Percentiles rank a stretch among this genome's conserved stretches.
phyloP scores from a whole-genome alignment of 2,113 vertebrate genomes.

The Phalacrocorax aristotelis region DNA sequence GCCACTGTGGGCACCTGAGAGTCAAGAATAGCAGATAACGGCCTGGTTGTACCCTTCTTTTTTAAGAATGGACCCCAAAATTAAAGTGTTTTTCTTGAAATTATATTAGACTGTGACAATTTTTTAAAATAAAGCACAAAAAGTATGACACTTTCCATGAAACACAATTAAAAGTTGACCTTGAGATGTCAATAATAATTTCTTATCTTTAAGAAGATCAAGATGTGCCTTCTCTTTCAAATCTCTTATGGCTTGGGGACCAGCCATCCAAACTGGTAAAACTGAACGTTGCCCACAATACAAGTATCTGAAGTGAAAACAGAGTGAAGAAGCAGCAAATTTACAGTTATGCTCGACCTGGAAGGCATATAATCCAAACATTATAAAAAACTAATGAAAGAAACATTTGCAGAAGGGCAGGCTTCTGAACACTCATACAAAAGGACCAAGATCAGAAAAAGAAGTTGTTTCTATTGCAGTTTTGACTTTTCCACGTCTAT shows the following conservation, averaged over 20 bases:
- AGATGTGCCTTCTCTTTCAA: background rate
- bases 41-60: background rate
- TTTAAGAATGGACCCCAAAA: background rate
- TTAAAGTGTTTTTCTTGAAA: background rate
- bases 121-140: background rate
- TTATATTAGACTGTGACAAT: background rate
- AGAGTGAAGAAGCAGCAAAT: background rate
- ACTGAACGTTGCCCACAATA: rapidly evolving
- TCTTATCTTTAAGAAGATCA: background rate
- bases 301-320: background rate
- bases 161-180: background rate
- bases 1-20: background rate
- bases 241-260: background rate
- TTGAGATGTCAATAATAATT: background rate
- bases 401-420: background rate
- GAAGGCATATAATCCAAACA: background rate
- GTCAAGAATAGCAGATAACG: background rate
- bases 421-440: background rate
- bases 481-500: background rate
- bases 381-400: background rate
- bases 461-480: background rate
- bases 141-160: background rate
- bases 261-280: background rate
- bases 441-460: background rate
- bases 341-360: background rate